These are phyloP conservation scores for Colius striatus DNA, from an alignment of 2,113 vertebrate genomes.

Conservation along the genomic window DNA sequence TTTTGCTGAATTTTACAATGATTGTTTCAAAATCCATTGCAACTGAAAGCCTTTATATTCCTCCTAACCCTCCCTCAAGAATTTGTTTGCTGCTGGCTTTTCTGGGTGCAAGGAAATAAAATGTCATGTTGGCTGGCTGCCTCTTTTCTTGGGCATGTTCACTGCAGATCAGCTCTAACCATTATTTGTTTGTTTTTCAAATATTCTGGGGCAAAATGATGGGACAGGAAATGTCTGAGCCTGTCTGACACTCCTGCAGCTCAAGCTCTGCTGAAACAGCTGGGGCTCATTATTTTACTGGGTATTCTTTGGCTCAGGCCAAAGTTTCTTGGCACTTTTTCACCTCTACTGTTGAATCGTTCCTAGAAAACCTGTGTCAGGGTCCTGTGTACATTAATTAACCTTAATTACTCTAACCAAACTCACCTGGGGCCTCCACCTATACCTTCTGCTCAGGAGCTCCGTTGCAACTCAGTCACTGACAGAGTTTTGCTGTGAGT, in stretches of 20 bases:
- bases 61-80: not conserved
- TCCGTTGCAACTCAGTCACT: not conserved
- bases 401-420: not conserved
- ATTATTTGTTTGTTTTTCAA: slow-evolving; percentile 17
- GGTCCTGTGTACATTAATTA: not conserved
- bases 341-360: not conserved
- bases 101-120: not conserved
- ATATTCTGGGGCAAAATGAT: not conserved
- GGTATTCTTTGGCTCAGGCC: not conserved
- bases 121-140: not conserved
- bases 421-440: not conserved
- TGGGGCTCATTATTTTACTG: not conserved
- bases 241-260: not conserved
- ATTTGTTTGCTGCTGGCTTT: not conserved
- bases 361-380: not conserved
- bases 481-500: not conserved
- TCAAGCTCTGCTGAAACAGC: not conserved
- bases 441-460: not conserved
- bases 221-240: not conserved
- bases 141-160: not conserved
- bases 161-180: not conserved
- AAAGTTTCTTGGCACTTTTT: not conserved
- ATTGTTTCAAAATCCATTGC: not conserved
- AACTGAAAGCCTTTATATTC: not conserved
- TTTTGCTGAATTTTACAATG: not conserved